Conservation (phyloP, 2,113 vertebrate genomes). For the Zosterops lateralis region DNA sequence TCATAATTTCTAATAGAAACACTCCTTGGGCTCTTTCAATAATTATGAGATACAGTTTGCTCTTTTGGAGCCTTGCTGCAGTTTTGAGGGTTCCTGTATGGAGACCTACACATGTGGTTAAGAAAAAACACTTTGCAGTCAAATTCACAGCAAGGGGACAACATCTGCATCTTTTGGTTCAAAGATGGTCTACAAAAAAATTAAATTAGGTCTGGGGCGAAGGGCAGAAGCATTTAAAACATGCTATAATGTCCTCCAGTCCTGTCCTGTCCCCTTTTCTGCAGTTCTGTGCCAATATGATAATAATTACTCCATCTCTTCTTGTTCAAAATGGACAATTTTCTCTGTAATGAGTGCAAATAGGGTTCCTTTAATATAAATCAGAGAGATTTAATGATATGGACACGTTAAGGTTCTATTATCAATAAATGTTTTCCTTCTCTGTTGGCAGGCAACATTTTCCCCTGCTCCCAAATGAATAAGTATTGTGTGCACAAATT, state of each 20-base stretch:
- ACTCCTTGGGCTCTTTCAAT: background rate
- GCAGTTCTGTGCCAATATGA: background rate
- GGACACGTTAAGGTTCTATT: background rate
- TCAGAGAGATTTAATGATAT: background rate
- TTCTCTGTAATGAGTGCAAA: background rate
- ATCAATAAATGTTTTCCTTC: background rate
- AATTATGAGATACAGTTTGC: background rate
- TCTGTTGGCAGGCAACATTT: background rate
- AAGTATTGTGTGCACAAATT: background rate
- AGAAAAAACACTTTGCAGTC: background rate
- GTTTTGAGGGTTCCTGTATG: background rate
- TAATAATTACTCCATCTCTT: background rate
- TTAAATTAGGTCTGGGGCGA: background rate
- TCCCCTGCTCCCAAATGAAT: background rate
- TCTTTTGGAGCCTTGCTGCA: background rate
- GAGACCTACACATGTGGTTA: background rate
- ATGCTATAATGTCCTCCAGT: background rate
- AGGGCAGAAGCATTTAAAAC: background rate
- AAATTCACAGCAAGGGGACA: background rate
- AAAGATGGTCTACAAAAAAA: background rate
- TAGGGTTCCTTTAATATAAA: background rate
- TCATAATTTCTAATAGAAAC: background rate
- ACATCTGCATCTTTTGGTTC: background rate
- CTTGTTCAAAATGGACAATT: background rate
- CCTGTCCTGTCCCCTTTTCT: background rate